These are phyloP conservation scores for Agonopterix alstromeriana DNA, from an alignment of 2,888 invertebrate genomes.

Conservation along the genomic window DNA sequence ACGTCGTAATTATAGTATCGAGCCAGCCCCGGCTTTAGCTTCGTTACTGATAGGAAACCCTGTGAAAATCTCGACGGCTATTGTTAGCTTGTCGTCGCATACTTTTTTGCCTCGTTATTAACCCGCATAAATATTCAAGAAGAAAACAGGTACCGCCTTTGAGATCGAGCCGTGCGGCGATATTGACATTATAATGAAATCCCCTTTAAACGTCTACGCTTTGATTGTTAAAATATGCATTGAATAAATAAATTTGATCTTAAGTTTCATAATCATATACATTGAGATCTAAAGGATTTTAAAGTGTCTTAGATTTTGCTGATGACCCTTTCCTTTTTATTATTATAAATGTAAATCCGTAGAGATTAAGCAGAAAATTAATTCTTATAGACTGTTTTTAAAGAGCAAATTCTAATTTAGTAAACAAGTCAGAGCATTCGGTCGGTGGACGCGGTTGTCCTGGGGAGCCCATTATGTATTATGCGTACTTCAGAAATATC, in stretches of 20 bases:
- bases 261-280: constrained; percentile 9
- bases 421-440: constrained; percentile 19
- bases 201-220: constrained; percentile 37
- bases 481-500: constrained; percentile 46
- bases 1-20: constrained; percentile 37
- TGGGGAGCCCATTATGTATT: constrained; percentile 26
- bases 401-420: constrained; percentile 17
- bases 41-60: constrained; percentile 26
- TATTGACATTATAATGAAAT: constrained; percentile 55
- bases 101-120: constrained; percentile 42
- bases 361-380: constrained; percentile 19
- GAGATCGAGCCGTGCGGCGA: constrained; percentile 31
- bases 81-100: constrained; percentile 35
- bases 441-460: constrained; percentile 17
- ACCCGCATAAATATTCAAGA: constrained; percentile 51
- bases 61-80: constrained; percentile 29
- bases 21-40: constrained; percentile 13
- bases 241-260: constrained; percentile 36
- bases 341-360: constrained; percentile 16
- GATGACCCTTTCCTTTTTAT: constrained; percentile 1
- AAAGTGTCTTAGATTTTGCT: constrained; percentile 11
- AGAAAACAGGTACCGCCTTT: constrained; percentile 42
- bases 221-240: constrained; percentile 46
- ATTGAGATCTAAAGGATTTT: constrained; percentile 18
- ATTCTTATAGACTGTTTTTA: constrained; percentile 15